Conservation (phyloP, 2,888 invertebrate species). For the Cabera pusaria region DNA sequence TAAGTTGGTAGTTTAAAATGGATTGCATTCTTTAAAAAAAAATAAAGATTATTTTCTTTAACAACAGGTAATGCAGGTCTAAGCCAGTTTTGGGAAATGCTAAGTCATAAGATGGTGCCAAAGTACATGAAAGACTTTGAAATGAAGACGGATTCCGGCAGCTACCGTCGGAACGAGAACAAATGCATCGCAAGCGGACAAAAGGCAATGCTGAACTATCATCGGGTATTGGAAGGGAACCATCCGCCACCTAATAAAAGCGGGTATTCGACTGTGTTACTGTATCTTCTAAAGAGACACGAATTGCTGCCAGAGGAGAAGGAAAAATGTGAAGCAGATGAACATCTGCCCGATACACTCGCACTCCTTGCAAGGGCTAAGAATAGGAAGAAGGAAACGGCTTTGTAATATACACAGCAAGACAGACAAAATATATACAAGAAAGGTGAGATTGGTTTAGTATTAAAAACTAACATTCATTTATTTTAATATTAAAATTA, state of each 20-base stretch:
- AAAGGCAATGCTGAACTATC: constrained; percentile 17
- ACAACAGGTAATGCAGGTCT: constrained; percentile 20
- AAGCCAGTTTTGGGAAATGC: constrained; percentile 16
- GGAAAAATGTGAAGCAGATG: constrained; percentile 5
- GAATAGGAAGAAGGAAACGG: constrained; percentile 24
- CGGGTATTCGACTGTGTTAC: constrained; percentile 13
- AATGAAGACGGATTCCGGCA: constrained; percentile 22
- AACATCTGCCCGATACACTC: constrained; percentile 6
- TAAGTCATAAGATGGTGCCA: constrained; percentile 27
- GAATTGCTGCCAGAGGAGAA: constrained; percentile 11
- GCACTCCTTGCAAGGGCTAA: constrained; percentile 12
- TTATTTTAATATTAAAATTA: too few relatives aligned
- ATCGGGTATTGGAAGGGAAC: constrained; percentile 1
- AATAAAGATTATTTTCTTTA: constrained; percentile 5
- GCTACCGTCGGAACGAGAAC: constrained; percentile 22
- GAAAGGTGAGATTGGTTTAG: constrained; percentile 5
- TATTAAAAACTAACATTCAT: too few relatives aligned
- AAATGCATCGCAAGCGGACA: constrained; percentile 24
- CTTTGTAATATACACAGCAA: constrained; percentile 14
- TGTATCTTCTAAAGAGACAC: constrained; percentile 22
- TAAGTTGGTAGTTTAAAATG: too few relatives aligned
- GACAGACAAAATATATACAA: background rate
- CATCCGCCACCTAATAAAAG: constrained; percentile 4
- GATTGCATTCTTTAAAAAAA: too few relatives aligned
- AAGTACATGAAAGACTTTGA: constrained; percentile 28